Evolutionary conservation across 2,113 vertebrate species (phyloP).

Genomic region (Rattus norvegicus): DNA sequence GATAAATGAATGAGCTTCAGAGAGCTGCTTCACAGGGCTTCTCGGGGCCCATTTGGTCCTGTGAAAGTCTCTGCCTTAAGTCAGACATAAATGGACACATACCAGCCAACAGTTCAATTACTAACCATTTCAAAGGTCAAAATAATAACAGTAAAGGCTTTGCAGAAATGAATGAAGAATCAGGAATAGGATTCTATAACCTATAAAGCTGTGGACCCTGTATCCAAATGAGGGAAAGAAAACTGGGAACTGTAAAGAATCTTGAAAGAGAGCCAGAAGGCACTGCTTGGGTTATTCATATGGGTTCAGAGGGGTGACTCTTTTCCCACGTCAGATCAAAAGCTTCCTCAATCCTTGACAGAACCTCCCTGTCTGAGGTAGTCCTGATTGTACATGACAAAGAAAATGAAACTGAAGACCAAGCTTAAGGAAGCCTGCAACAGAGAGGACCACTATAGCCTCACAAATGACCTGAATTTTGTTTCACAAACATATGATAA

Average conservation of each 20-base stretch:
- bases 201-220: neutral
- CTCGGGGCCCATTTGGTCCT: neutral
- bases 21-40: constrained; percentile 1
- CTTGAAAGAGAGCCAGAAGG: neutral
- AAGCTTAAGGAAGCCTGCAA: neutral
- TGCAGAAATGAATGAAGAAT: constrained; percentile 1
- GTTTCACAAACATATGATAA: neutral
- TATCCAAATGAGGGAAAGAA: neutral
- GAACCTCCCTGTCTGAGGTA: neutral
- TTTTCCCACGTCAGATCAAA: neutral
- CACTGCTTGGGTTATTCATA: neutral
- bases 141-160: neutral
- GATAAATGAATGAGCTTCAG: constrained; percentile 33
- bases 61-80: neutral
- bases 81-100: constrained; percentile 26
- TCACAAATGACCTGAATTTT: neutral
- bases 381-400: neutral
- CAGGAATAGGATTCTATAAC: neutral
- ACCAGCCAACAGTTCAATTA: constrained; percentile 7
- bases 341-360: neutral
- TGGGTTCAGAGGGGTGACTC: neutral
- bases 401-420: neutral
- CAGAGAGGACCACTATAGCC: neutral
- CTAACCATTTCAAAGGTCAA: neutral
- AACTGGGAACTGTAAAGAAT: neutral